Base-by-base conservation (phyloP, 2,888 invertebrate genomes). In the Deilephila porcellus region DNA sequence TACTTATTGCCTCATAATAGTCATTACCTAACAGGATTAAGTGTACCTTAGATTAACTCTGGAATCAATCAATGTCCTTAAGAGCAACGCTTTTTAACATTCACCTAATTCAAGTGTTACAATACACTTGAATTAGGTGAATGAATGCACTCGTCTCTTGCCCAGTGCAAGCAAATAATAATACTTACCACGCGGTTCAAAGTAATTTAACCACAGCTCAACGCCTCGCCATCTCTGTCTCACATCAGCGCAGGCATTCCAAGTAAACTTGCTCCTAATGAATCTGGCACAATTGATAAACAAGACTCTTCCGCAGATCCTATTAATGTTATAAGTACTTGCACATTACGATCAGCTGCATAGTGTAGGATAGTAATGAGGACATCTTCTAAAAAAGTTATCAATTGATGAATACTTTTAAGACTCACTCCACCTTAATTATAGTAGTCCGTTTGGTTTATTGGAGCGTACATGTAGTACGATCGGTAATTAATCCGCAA, bases 231-330 rank as follows among this genome's bases (percentile, higher is more conserved):
- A 14, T 20, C 25, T 37, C 20, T 67, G 25, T 17, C 6, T 20
- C 67, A 67, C 67, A 25, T 52, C 56, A n/a, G 4, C n/a, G 56
- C 56, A n/a, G n/a, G 56, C 56, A 63, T 63, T 17, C 62, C 52
- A 67, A 52, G 67, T 67, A 67, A 67, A 67, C 67, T 67, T 67
- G 20, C 6, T 52, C 52, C 25, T 67, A 67, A 67, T 67, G 67
- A 67, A 67, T 67, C 45, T 67, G 80, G 76, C 79, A 73, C 86
- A 89, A 89, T 90, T 90, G 90, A 77, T 88, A 87, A 92, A 93
- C 83, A 83, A 91, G 81, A 72, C 52, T 79, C 84, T 89, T 93
- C 92, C 92, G 86, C 82, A 85, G 75, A 78, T 79, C 76, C 78
- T 76, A 77, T 76, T 86, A 86, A 87, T 85, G 85, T 84, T 77